phyloP scores from a whole-genome alignment of 2,888 invertebrate species.

The Lasioglossum lativentre region DNA sequence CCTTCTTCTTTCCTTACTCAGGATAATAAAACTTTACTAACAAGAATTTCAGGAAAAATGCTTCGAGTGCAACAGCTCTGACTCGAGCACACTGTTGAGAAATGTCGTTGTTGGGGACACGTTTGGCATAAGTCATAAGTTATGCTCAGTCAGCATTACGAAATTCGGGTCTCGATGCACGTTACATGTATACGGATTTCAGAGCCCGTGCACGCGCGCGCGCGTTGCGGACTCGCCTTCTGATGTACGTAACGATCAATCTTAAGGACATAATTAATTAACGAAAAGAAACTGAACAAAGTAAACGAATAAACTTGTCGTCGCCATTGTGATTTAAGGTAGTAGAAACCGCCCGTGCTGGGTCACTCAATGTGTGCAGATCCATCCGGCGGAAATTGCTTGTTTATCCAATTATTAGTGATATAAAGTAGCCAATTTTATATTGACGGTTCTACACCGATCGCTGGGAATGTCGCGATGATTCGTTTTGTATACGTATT shows the following conservation, averaged over 20 bases:
- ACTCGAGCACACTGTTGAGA: background rate
- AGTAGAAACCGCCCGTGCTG: slow-evolving; percentile 60
- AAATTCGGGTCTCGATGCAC: slow-evolving; percentile 32
- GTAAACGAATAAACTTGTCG: slow-evolving; percentile 75
- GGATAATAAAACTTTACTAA: background rate
- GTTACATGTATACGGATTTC: slow-evolving; percentile 59
- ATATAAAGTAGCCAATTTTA: slow-evolving; percentile 28
- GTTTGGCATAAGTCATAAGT: background rate
- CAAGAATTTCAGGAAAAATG: background rate
- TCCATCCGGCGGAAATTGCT: slow-evolving; percentile 45
- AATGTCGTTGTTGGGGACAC: background rate
- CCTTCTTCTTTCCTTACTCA: background rate
- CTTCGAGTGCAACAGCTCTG: background rate
- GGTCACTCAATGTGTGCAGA: slow-evolving; percentile 55
- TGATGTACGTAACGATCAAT: slow-evolving; percentile 68
- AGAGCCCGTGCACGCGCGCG: slow-evolving; percentile 57
- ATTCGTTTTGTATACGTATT: background rate
- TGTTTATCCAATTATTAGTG: slow-evolving; percentile 32
- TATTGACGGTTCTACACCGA: background rate
- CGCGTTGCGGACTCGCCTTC: slow-evolving; percentile 49
- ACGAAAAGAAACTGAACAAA: slow-evolving; percentile 49
- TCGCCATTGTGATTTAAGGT: slow-evolving; percentile 80
- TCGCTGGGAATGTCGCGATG: background rate
- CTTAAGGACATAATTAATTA: slow-evolving; percentile 67
- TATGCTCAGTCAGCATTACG: background rate